Evolutionary conservation across 2,797 vertebrate genomes (phyloP).

Genomic region (Sarcophilus harrisii): DNA sequence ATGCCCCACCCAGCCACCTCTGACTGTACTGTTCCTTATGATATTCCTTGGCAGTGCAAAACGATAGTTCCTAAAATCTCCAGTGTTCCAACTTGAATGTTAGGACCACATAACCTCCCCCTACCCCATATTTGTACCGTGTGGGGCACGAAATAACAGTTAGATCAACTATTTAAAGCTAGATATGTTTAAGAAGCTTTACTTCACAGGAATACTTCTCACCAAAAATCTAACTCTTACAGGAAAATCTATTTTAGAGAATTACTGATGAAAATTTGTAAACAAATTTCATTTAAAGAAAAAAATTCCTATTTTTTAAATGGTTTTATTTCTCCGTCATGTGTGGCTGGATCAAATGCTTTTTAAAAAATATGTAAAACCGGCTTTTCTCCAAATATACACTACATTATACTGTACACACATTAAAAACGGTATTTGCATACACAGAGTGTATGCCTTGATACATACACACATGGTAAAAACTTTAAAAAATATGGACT

Average conservation of each 20-base stretch:
- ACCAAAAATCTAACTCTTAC: background rate
- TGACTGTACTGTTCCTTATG: conserved; percentile 60
- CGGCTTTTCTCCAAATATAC: conserved; percentile 71
- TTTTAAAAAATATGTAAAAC: conserved; percentile 77
- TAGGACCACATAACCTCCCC: background rate
- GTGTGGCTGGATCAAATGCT: conserved; percentile 40
- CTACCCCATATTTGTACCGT: background rate
- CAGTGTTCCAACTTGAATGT: background rate
- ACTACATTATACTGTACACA: conserved; percentile 56
- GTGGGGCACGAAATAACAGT: background rate
- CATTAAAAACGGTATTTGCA: conserved; percentile 74
- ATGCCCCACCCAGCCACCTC: conserved; percentile 77
- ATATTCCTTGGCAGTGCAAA: conserved; percentile 47
- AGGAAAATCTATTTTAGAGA: conserved; percentile 35
- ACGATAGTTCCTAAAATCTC: background rate
- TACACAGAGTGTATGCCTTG: conserved; percentile 61
- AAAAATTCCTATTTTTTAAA: background rate
- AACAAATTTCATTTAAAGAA: conserved; percentile 28
- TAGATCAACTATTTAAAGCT: background rate
- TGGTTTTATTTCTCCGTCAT: conserved; percentile 32
- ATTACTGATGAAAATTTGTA: conserved; percentile 35
- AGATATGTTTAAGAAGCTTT: background rate
- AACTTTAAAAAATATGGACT: conserved; percentile 71
- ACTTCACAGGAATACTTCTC: background rate
- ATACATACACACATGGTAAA: conserved; percentile 67